Percentiles rank a stretch among this genome's conserved stretches.
Evolutionary conservation across 2,113 vertebrate genomes (phyloP).

Genomic region (Varanus komodoensis): DNA sequence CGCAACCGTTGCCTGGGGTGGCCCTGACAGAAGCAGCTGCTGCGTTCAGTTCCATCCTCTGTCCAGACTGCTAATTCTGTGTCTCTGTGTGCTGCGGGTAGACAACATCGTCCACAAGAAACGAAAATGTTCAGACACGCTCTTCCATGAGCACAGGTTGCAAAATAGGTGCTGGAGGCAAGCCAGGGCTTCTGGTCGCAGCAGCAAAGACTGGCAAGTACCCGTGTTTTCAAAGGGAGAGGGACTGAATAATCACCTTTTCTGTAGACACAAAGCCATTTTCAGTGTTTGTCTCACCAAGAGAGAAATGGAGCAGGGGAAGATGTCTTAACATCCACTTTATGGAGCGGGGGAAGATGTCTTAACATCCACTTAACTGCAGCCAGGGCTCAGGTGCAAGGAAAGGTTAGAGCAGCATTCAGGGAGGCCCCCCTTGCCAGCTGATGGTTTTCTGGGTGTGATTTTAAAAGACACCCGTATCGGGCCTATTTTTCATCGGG

Average conservation of each 20-base stretch:
- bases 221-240: background rate
- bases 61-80: no score
- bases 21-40: background rate
- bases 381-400: background rate
- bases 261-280: background rate
- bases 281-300: background rate
- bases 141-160: background rate
- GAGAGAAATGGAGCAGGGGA: no score
- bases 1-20: no score
- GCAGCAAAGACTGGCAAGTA: background rate
- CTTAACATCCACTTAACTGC: conserved; percentile 35
- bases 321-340: conserved; percentile 5
- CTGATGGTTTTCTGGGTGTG: conserved; percentile 53
- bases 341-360: background rate
- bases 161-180: background rate
- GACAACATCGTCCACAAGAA: background rate
- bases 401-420: conserved; percentile 13
- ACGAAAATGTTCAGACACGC: background rate
- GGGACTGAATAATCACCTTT: background rate
- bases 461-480: conserved; percentile 58
- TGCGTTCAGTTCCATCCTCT: background rate
- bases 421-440: conserved; percentile 55
- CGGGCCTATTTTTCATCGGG: conserved; percentile 59
- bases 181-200: background rate
- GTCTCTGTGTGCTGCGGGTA: no score